Conservation (phyloP, 1,140 invertebrate genomes). For the Venustaconcha ellipsiformis region DNA sequence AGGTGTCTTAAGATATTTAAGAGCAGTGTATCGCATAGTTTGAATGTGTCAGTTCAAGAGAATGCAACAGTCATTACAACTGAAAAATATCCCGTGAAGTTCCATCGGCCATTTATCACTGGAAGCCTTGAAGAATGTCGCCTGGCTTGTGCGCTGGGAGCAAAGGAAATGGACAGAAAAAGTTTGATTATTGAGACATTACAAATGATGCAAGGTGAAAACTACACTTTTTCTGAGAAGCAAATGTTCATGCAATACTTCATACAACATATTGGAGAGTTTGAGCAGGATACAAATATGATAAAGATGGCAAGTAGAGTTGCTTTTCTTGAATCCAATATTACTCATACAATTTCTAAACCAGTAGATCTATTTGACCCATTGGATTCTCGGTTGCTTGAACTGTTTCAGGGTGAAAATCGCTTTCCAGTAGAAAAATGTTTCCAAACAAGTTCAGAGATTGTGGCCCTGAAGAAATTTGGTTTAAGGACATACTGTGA, state of each 20-base stretch:
- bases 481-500: conserved; percentile 19
- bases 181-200: no score
- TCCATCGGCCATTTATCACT: no score
- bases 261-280: neutral
- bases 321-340: neutral
- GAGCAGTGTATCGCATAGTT: no score
- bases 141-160: no score
- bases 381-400: neutral
- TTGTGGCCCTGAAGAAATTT: neutral
- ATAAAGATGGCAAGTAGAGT: neutral
- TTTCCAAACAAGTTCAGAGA: neutral
- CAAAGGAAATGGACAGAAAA: no score
- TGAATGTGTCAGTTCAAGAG: no score
- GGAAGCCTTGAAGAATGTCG: no score
- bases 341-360: neutral
- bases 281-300: neutral
- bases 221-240: no score
- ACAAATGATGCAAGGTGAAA: no score
- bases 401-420: conserved; percentile 6
- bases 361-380: conserved; percentile 20
- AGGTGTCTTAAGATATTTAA: no score
- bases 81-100: no score
- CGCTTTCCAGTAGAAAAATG: conserved; percentile 5
- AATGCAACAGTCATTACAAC: no score
- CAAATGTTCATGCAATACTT: conserved; percentile 4